These are phyloP conservation scores for Euphydryas editha DNA, from an alignment of 2,888 invertebrate genomes.

Conservation along the genomic window DNA sequence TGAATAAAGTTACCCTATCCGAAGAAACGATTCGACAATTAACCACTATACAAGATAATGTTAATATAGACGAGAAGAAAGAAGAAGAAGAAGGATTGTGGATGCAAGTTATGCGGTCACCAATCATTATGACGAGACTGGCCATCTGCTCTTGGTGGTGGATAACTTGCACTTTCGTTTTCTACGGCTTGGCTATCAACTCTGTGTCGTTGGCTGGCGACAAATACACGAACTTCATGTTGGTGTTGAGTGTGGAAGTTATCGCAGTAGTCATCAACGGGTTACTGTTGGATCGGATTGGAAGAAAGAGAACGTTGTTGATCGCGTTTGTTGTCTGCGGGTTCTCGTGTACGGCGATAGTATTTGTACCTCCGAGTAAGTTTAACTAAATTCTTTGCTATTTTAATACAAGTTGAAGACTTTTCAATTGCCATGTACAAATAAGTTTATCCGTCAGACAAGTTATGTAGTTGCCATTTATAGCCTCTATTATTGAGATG, in stretches of 20 bases:
- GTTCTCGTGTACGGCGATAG: constrained; percentile 76
- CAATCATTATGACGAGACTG: constrained; percentile 66
- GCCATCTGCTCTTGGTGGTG: constrained; percentile 72
- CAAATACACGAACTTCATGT: constrained; percentile 89
- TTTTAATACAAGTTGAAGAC: too few species aligned
- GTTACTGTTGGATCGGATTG: constrained; percentile 85
- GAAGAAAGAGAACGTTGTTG: constrained; percentile 85
- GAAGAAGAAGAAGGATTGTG: constrained; percentile 56
- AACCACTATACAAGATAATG: constrained; percentile 61
- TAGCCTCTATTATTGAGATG: too few species aligned
- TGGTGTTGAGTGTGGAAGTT: constrained; percentile 81
- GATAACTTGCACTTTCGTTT: constrained; percentile 89
- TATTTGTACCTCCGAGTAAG: constrained; percentile 79
- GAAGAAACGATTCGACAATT: constrained; percentile 69
- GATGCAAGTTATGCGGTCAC: constrained; percentile 68
- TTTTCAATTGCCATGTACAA: too few species aligned
- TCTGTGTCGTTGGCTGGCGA: constrained; percentile 89
- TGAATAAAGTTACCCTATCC: constrained; percentile 63
- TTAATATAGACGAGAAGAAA: constrained; percentile 57
- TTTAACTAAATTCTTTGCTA: too few species aligned
- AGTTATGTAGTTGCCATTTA: too few species aligned
- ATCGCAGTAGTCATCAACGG: constrained; percentile 87
- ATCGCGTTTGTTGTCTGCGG: constrained; percentile 84
- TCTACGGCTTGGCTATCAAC: constrained; percentile 90
- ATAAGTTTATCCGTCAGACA: too few species aligned